Evolutionary conservation across 2,797 vertebrate species (phyloP).

Genomic region (Alectoris magna): DNA sequence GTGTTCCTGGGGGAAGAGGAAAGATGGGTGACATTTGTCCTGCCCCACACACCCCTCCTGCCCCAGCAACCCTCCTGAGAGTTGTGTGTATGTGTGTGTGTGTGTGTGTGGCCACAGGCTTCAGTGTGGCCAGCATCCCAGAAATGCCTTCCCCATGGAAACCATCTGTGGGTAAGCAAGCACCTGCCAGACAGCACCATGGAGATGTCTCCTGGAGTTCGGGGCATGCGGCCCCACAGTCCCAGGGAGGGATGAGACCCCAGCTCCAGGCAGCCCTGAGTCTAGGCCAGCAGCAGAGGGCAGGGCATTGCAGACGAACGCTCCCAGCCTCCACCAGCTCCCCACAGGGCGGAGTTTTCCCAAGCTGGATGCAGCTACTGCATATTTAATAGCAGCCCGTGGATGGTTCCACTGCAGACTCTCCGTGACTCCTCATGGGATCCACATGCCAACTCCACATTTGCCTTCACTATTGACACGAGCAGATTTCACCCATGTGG

Average conservation of each 20-base stretch:
- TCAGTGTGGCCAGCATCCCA: not conserved
- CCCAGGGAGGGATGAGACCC: fast-evolving
- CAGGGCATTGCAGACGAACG: not conserved
- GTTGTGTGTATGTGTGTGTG: no score
- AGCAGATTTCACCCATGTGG: not conserved
- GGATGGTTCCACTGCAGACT: not conserved
- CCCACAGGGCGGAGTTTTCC: not conserved
- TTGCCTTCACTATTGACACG: not conserved
- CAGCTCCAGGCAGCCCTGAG: not conserved
- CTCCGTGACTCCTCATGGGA: not conserved
- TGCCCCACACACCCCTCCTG: not conserved
- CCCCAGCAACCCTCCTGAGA: not conserved
- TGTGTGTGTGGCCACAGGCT: not conserved
- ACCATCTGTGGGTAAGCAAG: not conserved
- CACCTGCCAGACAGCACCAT: not conserved
- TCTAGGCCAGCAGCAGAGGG: not conserved
- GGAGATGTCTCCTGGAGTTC: no score
- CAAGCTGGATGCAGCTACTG: not conserved
- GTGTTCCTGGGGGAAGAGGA: slow-evolving; percentile 87
- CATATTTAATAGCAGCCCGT: not conserved
- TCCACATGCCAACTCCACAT: not conserved
- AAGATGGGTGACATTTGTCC: not conserved
- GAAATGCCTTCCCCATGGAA: not conserved
- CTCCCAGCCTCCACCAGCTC: not conserved
- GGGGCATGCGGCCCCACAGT: not conserved